These are phyloP conservation scores for Drosophila atroscutellata DNA, from an alignment of 2,888 invertebrate species.

Conservation along the genomic window DNA sequence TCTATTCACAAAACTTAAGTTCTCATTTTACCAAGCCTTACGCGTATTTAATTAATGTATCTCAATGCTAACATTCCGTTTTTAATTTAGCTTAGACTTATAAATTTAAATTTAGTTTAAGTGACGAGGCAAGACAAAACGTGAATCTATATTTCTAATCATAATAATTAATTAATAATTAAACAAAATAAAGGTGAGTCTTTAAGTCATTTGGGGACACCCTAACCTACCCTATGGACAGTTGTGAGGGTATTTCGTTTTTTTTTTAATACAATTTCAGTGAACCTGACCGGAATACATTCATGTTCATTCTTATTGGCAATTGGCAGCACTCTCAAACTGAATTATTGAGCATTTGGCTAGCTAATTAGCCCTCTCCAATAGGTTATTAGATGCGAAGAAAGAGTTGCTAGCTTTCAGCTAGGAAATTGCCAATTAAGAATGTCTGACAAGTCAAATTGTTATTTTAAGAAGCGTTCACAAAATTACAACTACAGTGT, in stretches of 20 bases:
- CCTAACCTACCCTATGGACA: no score
- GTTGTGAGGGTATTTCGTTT: neutral
- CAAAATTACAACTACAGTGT: neutral
- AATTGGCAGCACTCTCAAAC: constrained; percentile 12
- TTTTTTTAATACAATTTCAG: neutral
- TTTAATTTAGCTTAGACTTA: no score
- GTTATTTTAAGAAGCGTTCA: neutral
- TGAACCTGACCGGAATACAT: constrained; percentile 23
- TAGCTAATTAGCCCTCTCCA: constrained; percentile 36
- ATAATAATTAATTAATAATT: no score
- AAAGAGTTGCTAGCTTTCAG: constrained; percentile 1
- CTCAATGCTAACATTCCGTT: no score
- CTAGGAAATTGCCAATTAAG: constrained; percentile 7
- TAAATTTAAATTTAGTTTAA: no score
- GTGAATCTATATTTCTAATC: no score
- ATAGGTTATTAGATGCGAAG: constrained; percentile 13
- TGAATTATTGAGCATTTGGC: constrained; percentile 48
- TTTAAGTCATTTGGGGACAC: no score
- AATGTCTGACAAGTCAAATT: neutral
- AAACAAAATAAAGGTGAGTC: no score
- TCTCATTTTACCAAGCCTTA: no score
- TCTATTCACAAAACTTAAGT: no score
- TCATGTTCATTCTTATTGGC: neutral
- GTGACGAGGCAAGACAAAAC: no score
- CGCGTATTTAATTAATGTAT: no score